A percentile compares a stretch with the other conserved stretches of the same genome.
phyloP scores from a whole-genome alignment of 2,888 invertebrate species.

The Linnaemya tessellans region DNA sequence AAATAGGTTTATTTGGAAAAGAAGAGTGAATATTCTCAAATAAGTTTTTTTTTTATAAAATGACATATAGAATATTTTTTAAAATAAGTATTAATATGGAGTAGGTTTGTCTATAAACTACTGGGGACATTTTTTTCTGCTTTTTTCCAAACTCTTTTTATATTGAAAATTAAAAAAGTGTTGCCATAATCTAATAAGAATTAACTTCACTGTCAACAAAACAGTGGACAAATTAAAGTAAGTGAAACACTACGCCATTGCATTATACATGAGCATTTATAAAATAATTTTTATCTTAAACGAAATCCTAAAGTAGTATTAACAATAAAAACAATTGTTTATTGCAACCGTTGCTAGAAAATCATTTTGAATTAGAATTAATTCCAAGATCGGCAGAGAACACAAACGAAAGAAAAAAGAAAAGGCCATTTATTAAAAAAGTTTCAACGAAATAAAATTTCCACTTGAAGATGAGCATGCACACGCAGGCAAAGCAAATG shows the following conservation, averaged over 20 bases:
- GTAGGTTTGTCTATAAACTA: too few relatives aligned
- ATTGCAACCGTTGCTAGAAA: neutral
- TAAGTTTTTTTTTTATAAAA: too few relatives aligned
- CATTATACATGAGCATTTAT: neutral
- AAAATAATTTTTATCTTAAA: neutral
- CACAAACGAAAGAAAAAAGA: neutral
- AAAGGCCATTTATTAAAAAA: slow-evolving; percentile 12
- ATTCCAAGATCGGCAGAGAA: neutral
- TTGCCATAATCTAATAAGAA: too few relatives aligned
- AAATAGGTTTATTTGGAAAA: too few relatives aligned
- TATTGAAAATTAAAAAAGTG: too few relatives aligned
- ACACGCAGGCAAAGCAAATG: neutral
- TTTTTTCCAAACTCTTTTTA: too few relatives aligned
- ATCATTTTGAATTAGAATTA: slow-evolving; percentile 18
- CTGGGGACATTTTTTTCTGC: too few relatives aligned
- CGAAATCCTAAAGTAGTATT: neutral
- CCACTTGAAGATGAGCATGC: slow-evolving; percentile 13
- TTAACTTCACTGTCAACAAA: too few relatives aligned
- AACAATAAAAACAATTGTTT: neutral
- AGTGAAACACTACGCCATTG: neutral
- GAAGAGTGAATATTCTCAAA: too few relatives aligned
- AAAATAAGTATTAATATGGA: too few relatives aligned
- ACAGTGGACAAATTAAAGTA: neutral
- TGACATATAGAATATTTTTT: too few relatives aligned
- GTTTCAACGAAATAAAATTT: slow-evolving; percentile 15